phyloP scores from a whole-genome alignment of 2,113 vertebrate species.

The Macquaria australasica region DNA sequence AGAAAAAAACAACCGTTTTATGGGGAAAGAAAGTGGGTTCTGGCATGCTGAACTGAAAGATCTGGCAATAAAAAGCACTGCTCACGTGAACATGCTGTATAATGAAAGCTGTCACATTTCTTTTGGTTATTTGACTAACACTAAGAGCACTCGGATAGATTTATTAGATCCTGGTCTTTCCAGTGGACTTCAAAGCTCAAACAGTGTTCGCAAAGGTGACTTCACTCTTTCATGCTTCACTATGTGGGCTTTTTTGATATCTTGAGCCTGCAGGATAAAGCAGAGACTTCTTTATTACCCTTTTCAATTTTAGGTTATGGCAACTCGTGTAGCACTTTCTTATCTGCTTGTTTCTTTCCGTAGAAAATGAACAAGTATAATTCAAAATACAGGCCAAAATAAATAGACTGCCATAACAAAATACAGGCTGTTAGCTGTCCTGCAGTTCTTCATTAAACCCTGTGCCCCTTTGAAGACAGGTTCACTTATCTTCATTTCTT shows the following conservation, averaged over 20 bases:
- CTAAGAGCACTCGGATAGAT: slow-evolving; percentile 1
- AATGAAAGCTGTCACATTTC: slow-evolving; percentile 54
- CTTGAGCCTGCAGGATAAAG: slow-evolving; percentile 25
- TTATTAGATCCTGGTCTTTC: slow-evolving; percentile 53
- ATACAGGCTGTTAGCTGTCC: background rate
- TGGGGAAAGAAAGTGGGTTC: slow-evolving; percentile 31
- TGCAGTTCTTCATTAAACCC: slow-evolving; percentile 32
- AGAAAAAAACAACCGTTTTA: background rate
- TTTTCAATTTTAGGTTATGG: slow-evolving; percentile 34
- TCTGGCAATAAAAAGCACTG: slow-evolving; percentile 15
- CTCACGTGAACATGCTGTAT: slow-evolving; percentile 40
- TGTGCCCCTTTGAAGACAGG: slow-evolving; percentile 6
- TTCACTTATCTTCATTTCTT: slow-evolving; percentile 33
- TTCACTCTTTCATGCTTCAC: slow-evolving; percentile 24
- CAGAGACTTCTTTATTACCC: slow-evolving; percentile 24
- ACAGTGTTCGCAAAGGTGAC: slow-evolving; percentile 15
- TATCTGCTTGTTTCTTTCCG: background rate
- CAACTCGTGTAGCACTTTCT: slow-evolving; percentile 15
- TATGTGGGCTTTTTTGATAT: slow-evolving; percentile 23
- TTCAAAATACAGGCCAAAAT: slow-evolving; percentile 31
- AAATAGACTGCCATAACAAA: slow-evolving; percentile 19
- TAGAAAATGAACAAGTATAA: slow-evolving; percentile 22
- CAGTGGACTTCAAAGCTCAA: slow-evolving; percentile 50
- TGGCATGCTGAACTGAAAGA: slow-evolving; percentile 21
- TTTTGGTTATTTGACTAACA: slow-evolving; percentile 57